Evolutionary conservation across 2,797 vertebrate species (phyloP), one percentile per base, ranked within the genome.

Genomic region (Cheirogaleus major): DNA sequence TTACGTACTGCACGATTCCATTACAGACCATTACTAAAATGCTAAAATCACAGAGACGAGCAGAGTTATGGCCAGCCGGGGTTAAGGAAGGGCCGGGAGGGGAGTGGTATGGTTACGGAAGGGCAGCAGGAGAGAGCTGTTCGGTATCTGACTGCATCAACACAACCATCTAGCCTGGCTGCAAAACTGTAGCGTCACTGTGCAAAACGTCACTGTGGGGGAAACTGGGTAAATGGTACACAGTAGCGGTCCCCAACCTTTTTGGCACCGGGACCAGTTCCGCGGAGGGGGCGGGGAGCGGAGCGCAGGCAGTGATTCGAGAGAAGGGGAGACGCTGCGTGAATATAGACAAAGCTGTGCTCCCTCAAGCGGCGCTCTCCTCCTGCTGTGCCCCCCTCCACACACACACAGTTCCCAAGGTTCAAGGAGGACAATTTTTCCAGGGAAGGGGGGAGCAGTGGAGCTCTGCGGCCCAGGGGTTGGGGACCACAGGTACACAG

Each of bases 151-250:
- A 23, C 50, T 11, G 25, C 1, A n/a, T n/a, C 63, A n/a, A n/a
- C 45, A 22, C 9, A 50, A 32, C 12, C 45, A 52, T 15, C 25
- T 18, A 32, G 75, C 43, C 35, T 35, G 25, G 25, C 6, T 14
- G 7, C 3, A 7, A 79, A 0, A 0, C 41, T 18, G 17, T 27
- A n/a, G n/a, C 4, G 38, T 0, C 45, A 35, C 30, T 55, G 12
- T 55, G 20, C 50, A 55, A 55, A 38, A 69, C 7, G 7, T 63
- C n/a, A 9, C 67, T 25, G 15, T 14, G 45, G 22, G 48, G 65
- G 50, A 67, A 41, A 61, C 41, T 2, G 22, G 61, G 23, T 76
- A 35, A 91, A 75, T 43, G 41, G 52, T 22, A 83, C 20, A 72
- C 6, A 73, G 32, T 25, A 25, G 22, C 23, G 3, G 55, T 25